Conservation (phyloP, 1,140 invertebrate genomes). For the Radopholus similis region DNA sequence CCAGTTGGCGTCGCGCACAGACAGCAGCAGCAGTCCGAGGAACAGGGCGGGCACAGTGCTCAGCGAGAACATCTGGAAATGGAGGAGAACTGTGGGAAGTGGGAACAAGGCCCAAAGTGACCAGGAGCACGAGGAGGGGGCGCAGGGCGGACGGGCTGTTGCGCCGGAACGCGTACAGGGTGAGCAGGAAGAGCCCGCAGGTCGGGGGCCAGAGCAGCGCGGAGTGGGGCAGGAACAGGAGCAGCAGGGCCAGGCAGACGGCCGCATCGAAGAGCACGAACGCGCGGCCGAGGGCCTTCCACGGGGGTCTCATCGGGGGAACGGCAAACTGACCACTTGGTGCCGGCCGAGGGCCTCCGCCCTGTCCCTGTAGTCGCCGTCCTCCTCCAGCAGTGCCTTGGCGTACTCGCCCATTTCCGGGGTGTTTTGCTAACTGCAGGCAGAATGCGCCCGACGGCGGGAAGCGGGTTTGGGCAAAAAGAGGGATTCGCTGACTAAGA, state of each 20-base stretch:
- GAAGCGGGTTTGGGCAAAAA: too few relatives aligned
- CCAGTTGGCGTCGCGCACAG: background rate
- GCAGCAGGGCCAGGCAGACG: background rate
- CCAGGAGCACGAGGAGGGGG: background rate
- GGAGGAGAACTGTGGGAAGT: background rate
- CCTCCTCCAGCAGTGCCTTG: background rate
- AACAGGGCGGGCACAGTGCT: background rate
- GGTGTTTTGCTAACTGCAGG: background rate
- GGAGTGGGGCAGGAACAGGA: background rate
- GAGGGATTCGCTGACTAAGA: too few relatives aligned
- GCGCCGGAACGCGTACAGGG: background rate
- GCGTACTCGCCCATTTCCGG: background rate
- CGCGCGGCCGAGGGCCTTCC: background rate
- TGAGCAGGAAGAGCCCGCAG: background rate
- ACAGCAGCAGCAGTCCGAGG: background rate
- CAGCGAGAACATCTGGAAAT: background rate
- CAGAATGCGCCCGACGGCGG: too few relatives aligned
- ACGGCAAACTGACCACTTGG: background rate
- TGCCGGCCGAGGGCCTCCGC: background rate
- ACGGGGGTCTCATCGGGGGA: background rate
- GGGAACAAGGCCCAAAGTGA: background rate
- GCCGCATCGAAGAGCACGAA: background rate
- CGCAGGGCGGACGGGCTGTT: background rate
- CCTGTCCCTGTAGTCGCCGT: background rate
- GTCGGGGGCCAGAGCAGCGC: background rate